Evolutionary conservation across 2,113 vertebrate genomes (phyloP), one percentile per base, ranked within the genome.

Genomic region (Trogon melanurus): DNA sequence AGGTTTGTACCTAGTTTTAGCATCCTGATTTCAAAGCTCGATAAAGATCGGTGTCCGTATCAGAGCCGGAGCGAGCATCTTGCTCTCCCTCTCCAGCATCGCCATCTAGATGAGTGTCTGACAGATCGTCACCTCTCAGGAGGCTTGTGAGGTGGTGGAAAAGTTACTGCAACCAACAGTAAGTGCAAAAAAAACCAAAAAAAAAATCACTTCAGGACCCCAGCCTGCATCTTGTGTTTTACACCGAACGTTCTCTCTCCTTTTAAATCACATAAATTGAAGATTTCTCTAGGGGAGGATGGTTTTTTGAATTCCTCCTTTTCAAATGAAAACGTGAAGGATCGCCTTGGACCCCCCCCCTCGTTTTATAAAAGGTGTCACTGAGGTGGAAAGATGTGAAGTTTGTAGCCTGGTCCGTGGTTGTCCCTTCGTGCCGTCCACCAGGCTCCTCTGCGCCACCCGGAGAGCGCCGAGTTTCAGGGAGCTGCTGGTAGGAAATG

Each of bases 391-490:
- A 62, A 38, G 19, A 5, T 8, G 4, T 9, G 38, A 62, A 41
- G 16, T 75, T 74, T 76, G 61, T 73, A 38, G 11, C 23, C 21
- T 67, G 21, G 22, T 44, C 41, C 72, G 23, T 58, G 51, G 72
- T 70, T 61, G 16, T 30, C 29, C 21, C 56, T 87, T 36, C 12
- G 1, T 65, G 23, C 58, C 13, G 0, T 29, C 56, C 65, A 18
- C 53, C 22, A 76, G 48, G 30, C 13, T 76, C 25, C 65, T 66
- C 23, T 27, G n/a, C 23, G 2, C 16, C 16, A 5, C 14, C 2
- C 0, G 0, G 47, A 15, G 56, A 56, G 41, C 0, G 0, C 91
- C 1, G 12, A 67, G 36, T 75, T 89, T 41, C 78, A 54, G 72
- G 53, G 32, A 91, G 80, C 67, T 88, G 50, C 69, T 87, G 93